phyloP scores from a whole-genome alignment of 2,113 vertebrate genomes.

The Eulacestoma nigropectus region DNA sequence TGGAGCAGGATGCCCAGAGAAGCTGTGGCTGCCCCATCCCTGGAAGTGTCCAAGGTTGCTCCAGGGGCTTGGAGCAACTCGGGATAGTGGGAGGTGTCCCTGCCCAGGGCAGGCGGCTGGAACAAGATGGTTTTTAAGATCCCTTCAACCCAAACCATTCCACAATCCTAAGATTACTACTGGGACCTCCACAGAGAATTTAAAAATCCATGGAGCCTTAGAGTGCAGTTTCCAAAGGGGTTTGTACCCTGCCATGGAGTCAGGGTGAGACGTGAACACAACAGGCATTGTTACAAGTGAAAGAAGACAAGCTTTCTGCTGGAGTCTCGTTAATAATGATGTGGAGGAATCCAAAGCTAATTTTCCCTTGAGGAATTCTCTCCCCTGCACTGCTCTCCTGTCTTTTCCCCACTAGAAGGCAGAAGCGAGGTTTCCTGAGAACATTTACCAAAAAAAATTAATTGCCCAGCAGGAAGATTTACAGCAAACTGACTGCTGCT shows the following conservation, averaged over 20 bases:
- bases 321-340: background rate
- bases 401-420: constrained; percentile 45
- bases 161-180: background rate
- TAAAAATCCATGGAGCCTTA: background rate
- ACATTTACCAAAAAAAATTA: background rate
- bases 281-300: background rate
- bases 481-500: constrained; percentile 7
- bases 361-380: background rate
- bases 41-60: background rate
- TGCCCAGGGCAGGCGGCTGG: background rate
- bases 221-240: background rate
- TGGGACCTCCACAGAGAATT: background rate
- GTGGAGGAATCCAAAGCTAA: background rate
- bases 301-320: background rate
- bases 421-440: constrained; percentile 34
- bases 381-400: background rate
- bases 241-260: background rate
- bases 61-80: background rate
- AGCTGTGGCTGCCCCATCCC: background rate
- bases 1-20: background rate
- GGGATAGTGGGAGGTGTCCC: background rate
- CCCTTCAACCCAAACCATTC: background rate
- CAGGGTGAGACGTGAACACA: background rate
- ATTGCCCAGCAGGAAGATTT: constrained; percentile 40
- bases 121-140: background rate